Conservation (phyloP, 2,888 invertebrate genomes). For the Anthrax anthrax region DNA sequence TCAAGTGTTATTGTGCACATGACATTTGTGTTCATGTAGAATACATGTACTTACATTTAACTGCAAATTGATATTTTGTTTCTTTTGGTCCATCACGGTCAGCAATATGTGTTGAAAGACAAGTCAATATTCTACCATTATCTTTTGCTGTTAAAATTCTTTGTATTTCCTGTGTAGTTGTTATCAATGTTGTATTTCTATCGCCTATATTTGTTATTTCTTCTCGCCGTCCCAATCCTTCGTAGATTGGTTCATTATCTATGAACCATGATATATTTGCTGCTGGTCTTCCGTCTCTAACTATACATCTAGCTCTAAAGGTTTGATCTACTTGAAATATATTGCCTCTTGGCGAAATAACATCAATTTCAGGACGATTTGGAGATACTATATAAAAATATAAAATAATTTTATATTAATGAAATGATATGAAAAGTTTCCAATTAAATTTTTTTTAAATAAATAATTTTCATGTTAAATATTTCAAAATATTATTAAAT, state of each 20-base stretch:
- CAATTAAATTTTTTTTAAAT: too few relatives aligned
- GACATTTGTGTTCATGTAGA: too few relatives aligned
- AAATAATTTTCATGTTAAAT: background rate
- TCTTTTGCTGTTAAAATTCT: slow-evolving; percentile 47
- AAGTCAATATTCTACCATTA: slow-evolving; percentile 47
- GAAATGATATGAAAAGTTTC: too few relatives aligned
- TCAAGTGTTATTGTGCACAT: too few relatives aligned
- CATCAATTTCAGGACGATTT: slow-evolving; percentile 26
- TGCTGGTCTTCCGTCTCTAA: slow-evolving; percentile 55
- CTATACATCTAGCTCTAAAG: slow-evolving; percentile 51
- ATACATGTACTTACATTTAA: slow-evolving; percentile 46
- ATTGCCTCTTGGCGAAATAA: slow-evolving; percentile 23
- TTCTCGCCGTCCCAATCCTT: slow-evolving; percentile 42
- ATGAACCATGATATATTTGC: slow-evolving; percentile 63
- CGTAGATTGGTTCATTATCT: slow-evolving; percentile 46
- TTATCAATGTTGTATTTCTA: slow-evolving; percentile 42
- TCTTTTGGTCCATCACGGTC: slow-evolving; percentile 26
- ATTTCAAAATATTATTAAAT: too few relatives aligned
- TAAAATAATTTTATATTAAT: too few relatives aligned
- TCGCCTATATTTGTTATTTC: slow-evolving; percentile 26
- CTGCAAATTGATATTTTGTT: slow-evolving; percentile 34
- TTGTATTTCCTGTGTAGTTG: slow-evolving; percentile 51
- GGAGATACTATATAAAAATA: slow-evolving; percentile 28
- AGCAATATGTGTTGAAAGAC: slow-evolving; percentile 48
- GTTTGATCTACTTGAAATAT: slow-evolving; percentile 40